These are phyloP conservation scores for Scopus umbretta DNA, from an alignment of 2,113 vertebrate species.

Conservation along the genomic window DNA sequence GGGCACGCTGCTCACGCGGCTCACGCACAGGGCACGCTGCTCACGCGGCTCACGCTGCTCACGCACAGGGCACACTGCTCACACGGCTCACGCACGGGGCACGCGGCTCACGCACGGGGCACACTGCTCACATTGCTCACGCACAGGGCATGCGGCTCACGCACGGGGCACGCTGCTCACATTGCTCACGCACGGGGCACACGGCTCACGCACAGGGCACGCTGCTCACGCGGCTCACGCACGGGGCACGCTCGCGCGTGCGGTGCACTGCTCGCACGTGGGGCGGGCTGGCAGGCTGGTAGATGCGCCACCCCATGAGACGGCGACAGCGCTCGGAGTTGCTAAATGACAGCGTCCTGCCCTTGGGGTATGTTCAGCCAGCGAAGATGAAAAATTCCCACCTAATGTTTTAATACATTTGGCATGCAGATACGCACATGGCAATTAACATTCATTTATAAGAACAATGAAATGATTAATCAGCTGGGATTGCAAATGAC, in stretches of 20 bases:
- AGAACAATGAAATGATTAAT: slow-evolving; percentile 15
- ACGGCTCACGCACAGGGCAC: neutral
- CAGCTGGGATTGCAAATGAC: neutral
- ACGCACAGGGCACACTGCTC: no score
- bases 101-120: no score
- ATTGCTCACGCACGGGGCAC: no score
- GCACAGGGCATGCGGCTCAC: no score
- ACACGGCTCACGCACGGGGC: no score
- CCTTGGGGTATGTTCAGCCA: neutral
- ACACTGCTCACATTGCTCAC: no score
- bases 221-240: no score
- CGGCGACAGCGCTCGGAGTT: fast-evolving
- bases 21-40: no score
- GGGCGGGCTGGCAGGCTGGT: neutral
- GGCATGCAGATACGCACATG: neutral
- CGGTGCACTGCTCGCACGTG: fast-evolving
- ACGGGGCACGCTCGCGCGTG: fast-evolving
- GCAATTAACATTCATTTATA: slow-evolving; percentile 8
- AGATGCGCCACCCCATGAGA: neutral
- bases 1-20: no score
- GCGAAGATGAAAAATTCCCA: neutral
- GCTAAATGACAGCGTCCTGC: neutral
- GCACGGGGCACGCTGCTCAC: no score
- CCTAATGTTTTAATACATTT: neutral
- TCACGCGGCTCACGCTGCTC: no score